These are phyloP conservation scores for Poeciliopsis turrubarensis DNA, from an alignment of 2,113 vertebrate species.

Conservation along the genomic window DNA sequence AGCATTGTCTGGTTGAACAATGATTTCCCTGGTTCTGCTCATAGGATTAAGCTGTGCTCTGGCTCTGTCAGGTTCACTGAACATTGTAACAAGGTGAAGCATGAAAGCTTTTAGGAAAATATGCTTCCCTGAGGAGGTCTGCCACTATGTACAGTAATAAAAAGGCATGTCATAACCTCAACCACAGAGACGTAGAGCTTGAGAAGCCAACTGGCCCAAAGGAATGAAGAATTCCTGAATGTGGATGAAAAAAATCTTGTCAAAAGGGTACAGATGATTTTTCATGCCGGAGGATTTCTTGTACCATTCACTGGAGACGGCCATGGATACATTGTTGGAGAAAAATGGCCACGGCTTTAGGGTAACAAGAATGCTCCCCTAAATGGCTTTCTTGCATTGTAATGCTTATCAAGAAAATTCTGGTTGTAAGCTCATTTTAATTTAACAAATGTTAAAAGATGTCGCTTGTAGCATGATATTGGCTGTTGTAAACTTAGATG, in stretches of 20 bases:
- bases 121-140: conserved; percentile 2
- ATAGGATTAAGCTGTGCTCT: conserved; percentile 1
- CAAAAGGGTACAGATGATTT: conserved; percentile 7
- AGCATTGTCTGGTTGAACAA: neutral
- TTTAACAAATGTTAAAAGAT: neutral
- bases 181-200: conserved; percentile 6
- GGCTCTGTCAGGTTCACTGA: conserved; percentile 5
- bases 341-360: neutral
- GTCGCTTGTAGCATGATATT: neutral
- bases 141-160: conserved; percentile 15
- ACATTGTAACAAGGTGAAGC: neutral
- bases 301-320: conserved; percentile 1
- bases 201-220: neutral
- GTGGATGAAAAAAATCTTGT: conserved; percentile 23
- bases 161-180: conserved; percentile 17
- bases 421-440: neutral
- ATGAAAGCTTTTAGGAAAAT: neutral
- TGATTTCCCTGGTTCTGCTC: neutral
- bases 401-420: conserved; percentile 7
- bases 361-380: conserved; percentile 7
- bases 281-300: conserved; percentile 31
- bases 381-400: conserved; percentile 24
- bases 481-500: neutral
- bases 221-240: conserved; percentile 3
- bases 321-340: conserved; percentile 3